phyloP scores from a whole-genome alignment of 2,888 invertebrate genomes.

The Drosophila mercatorum region DNA sequence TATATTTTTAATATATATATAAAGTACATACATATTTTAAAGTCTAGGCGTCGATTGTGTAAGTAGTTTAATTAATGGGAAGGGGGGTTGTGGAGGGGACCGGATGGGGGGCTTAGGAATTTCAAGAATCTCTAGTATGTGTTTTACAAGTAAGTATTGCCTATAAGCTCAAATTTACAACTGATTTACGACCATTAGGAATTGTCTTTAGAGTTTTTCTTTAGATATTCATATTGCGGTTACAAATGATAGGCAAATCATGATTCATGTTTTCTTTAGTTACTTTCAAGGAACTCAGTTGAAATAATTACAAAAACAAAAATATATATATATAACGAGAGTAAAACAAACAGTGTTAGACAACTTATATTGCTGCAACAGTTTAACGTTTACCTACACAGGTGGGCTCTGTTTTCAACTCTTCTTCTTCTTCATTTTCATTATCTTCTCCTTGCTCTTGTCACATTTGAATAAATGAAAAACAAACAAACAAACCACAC shows the following conservation, averaged over 20 bases:
- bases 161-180: conserved; percentile 81
- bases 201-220: conserved; percentile 31
- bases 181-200: conserved; percentile 67
- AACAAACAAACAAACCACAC: conserved; percentile 54
- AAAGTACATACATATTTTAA: conserved; percentile 55
- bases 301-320: conserved; percentile 11
- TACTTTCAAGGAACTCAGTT: conserved; percentile 49
- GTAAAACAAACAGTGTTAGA: conserved; percentile 26
- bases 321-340: not conserved
- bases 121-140: conserved; percentile 38
- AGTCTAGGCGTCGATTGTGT: conserved; percentile 56
- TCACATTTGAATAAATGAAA: conserved; percentile 30
- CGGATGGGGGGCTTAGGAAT: conserved; percentile 10
- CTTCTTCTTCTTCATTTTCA: conserved; percentile 17
- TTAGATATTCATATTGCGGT: conserved; percentile 10
- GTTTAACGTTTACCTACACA: conserved; percentile 66
- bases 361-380: conserved; percentile 45
- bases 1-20: conserved; percentile 21
- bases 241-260: conserved; percentile 47
- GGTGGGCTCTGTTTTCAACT: conserved; percentile 66
- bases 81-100: not conserved
- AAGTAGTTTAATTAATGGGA: conserved; percentile 18
- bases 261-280: conserved; percentile 40
- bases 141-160: conserved; percentile 60
- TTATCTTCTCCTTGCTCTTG: conserved; percentile 43